phyloP scores from a whole-genome alignment of 2,888 invertebrate species.

The Atherix ibis region DNA sequence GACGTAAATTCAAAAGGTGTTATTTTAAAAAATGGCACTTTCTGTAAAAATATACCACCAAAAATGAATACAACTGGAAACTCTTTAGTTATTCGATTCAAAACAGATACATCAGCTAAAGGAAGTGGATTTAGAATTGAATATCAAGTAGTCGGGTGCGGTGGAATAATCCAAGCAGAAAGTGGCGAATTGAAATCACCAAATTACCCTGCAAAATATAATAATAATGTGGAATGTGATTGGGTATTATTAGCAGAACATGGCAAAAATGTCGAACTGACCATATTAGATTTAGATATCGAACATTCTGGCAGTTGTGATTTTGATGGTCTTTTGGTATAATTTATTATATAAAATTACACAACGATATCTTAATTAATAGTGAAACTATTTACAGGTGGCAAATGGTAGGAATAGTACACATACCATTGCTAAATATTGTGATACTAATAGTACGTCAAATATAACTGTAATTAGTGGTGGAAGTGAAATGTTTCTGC shows the following conservation, averaged over 20 bases:
- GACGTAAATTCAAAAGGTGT: constrained; percentile 20
- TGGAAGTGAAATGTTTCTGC: constrained; percentile 53
- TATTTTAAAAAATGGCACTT: constrained; percentile 30
- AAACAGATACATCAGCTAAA: constrained; percentile 13
- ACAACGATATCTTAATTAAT: no score
- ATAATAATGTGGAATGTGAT: constrained; percentile 43
- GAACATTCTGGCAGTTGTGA: constrained; percentile 39
- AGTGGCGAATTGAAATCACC: neutral
- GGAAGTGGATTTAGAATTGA: constrained; percentile 65
- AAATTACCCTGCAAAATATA: constrained; percentile 31
- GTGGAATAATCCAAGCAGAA: neutral
- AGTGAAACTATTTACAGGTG: no score
- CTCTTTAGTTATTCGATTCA: constrained; percentile 33
- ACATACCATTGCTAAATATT: constrained; percentile 42
- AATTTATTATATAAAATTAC: constrained; percentile 2
- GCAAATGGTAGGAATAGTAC: constrained; percentile 48
- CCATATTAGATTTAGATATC: constrained; percentile 46
- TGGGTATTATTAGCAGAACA: constrained; percentile 57
- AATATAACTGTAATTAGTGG: constrained; percentile 38
- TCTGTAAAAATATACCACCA: no score
- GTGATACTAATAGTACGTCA: constrained; percentile 32
- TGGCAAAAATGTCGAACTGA: constrained; percentile 51
- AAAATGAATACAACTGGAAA: constrained; percentile 16
- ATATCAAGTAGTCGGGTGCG: constrained; percentile 50
- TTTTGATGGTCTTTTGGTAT: constrained; percentile 44